Percentiles rank a stretch among this genome's conserved stretches.
These are phyloP conservation scores for Drosophila tanythrix DNA, from an alignment of 2,888 invertebrate species.

Conservation along the genomic window DNA sequence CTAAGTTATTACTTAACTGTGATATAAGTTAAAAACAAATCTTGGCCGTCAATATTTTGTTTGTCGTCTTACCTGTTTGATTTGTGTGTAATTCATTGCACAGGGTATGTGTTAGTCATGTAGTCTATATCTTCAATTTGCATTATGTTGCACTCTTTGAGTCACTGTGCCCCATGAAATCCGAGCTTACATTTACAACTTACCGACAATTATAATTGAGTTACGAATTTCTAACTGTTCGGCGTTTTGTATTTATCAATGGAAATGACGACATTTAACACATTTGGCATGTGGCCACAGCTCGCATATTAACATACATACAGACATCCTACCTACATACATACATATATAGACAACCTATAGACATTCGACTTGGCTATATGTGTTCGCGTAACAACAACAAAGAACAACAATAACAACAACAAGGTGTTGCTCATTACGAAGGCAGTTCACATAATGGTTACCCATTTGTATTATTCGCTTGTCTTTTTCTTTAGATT, in stretches of 20 bases:
- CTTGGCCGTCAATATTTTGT: not conserved
- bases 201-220: constrained; percentile 35
- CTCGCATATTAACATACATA: not conserved
- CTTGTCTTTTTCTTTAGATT: constrained; percentile 57
- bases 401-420: constrained; percentile 14
- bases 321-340: not conserved
- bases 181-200: constrained; percentile 26
- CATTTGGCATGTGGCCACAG: constrained; percentile 48
- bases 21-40: not conserved
- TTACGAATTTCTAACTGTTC: constrained; percentile 63
- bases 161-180: constrained; percentile 46
- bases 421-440: constrained; percentile 73
- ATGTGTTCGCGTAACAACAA: constrained; percentile 35
- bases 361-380: constrained; percentile 22
- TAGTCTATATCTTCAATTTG: not conserved
- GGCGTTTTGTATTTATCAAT: constrained; percentile 52
- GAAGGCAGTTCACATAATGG: constrained; percentile 80
- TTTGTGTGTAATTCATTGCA: not conserved
- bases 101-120: not conserved
- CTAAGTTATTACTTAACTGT: not conserved
- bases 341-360: constrained; percentile 19
- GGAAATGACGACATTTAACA: constrained; percentile 61
- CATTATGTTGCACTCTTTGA: not conserved
- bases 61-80: not conserved
- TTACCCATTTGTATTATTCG: constrained; percentile 50